Evolutionary conservation across 2,888 invertebrate genomes (phyloP).

Genomic region (Drosophila leonis): DNA sequence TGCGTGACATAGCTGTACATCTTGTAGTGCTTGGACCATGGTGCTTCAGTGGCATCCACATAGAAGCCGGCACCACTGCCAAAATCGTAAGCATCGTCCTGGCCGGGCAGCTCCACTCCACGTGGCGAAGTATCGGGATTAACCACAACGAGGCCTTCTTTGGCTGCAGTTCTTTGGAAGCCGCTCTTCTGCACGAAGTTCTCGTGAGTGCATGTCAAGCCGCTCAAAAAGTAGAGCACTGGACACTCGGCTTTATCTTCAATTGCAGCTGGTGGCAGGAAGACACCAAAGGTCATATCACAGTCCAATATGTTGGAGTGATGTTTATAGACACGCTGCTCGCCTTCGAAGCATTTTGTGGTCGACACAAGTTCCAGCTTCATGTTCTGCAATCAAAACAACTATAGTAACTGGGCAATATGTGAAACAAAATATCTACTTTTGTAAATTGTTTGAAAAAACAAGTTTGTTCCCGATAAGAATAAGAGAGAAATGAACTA

Average conservation of each 20-base stretch:
- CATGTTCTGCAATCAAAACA: slow-evolving; percentile 56
- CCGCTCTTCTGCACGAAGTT: slow-evolving; percentile 98
- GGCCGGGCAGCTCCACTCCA: slow-evolving; percentile 94
- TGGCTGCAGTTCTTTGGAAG: slow-evolving; percentile 95
- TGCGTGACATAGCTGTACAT: slow-evolving; percentile 98
- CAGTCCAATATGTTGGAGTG: slow-evolving; percentile 89
- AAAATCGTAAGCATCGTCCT: slow-evolving; percentile 97
- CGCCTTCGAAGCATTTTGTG: slow-evolving; percentile 79
- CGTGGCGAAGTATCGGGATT: slow-evolving; percentile 98
- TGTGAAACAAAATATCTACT: neutral
- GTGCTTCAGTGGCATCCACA: slow-evolving; percentile 95
- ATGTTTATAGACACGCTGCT: slow-evolving; percentile 83
- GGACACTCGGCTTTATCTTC: slow-evolving; percentile 87
- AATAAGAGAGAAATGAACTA: slow-evolving; percentile 5
- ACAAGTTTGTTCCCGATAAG: neutral
- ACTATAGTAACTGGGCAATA: neutral
- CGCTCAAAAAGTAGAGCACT: slow-evolving; percentile 96
- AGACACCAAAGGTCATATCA: slow-evolving; percentile 97
- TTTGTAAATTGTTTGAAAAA: slow-evolving; percentile 9
- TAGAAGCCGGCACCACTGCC: slow-evolving; percentile 98
- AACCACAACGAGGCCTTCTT: slow-evolving; percentile 94
- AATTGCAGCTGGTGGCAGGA: slow-evolving; percentile 90
- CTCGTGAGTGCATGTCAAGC: slow-evolving; percentile 96
- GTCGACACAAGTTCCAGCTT: slow-evolving; percentile 74
- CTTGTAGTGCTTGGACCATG: slow-evolving; percentile 96